Evolutionary conservation across 2,888 invertebrate genomes (phyloP), one percentile per base, ranked within the genome.

Genomic region (Brachyptera putata): DNA sequence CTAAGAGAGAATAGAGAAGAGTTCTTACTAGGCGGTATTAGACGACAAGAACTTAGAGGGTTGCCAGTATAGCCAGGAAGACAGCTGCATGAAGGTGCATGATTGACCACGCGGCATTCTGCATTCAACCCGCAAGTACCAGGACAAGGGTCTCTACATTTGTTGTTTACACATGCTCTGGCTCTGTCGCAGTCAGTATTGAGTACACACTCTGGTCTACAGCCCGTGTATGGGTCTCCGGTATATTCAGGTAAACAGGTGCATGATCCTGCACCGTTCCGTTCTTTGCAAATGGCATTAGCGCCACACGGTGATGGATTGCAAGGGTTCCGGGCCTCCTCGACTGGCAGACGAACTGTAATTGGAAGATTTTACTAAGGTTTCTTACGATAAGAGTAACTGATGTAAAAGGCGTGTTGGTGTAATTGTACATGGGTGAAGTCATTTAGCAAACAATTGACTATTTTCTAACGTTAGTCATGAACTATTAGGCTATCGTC

Each of bases 61-160:
- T 90, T 87, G 72, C 92, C 92, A 63, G 85, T 86, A 69, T 84
- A 88, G 66, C 88, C 89, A 43, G 82, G 75, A 50, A 84, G 70
- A 72, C 91, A 91, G 56, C 81, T 81, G 69, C 91, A 91, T 25
- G 85, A 83, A 2, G 93, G 91, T 57, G 87, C 84, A 73, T 94
- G 93, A 73, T 91, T 89, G 67, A 84, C 80, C 1, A 92, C 89
- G 57, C 83, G 83, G 72, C 93, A 93, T 73, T 88, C 84, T 3
- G 91, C 89, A 72, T 91, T 90, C 67, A 89, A 78, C 50, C 91
- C 91, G 71, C 92, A 92, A 30, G 88, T 86, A 67, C 89, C 89
- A 25, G 84, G 81, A 70, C 92, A 93, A 18, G 92, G 91, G 76
- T 92, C 86, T 69, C 80, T 81, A 72, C 93, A 93, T 78, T 89